Evolutionary conservation across 1,140 invertebrate species (phyloP), one percentile per base, ranked within the genome.

Genomic region (Neodiprion pinetum): DNA sequence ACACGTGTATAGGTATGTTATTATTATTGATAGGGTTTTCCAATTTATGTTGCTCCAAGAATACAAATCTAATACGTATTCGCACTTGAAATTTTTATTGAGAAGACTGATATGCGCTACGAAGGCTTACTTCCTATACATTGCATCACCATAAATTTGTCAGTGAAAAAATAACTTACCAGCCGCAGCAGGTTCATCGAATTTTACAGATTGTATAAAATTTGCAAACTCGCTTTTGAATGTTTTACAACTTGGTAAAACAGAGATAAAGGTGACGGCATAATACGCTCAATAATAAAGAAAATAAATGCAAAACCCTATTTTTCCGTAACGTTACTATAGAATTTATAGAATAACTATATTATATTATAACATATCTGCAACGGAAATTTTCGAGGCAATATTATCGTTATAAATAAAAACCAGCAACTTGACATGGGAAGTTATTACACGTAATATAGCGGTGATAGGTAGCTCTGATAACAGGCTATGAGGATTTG

Each of bases 231-330:
- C 5, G 1, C 5, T 40, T 40, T 40, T 40, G 5, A 40, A 40
- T 40, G 5, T 40, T 40, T 40, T 40, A 40, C 28, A 40, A 40
- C 1, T 40, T 40, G 28, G 5, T 40, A 1, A 40, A 40, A 40
- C 5, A 40, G 0, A 40, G 5, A 70, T 69, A 47, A 14, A 71
- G 48, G 78, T 48, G 40, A 76, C 74, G 67, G 74, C 72, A 48
- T 70, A 77, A 68, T 76, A 78, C 70, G 73, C 76, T 71, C 61
- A 78, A 77, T 75, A 72, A 76, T 72, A 9, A 23, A 71, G 21
- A 71, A 21, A 47, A 71, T n/a, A 17, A 28, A 72, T 73, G 28
- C 40, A 70, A 48, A 74, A 70, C 67, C 68, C 48, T 70, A 69
- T 74, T 17, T 14, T 23, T 72, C n/a, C 7, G 28, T 65, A 21